These are phyloP conservation scores for Gulo gulo DNA, from an alignment of 2,113 vertebrate species.

Conservation along the genomic window DNA sequence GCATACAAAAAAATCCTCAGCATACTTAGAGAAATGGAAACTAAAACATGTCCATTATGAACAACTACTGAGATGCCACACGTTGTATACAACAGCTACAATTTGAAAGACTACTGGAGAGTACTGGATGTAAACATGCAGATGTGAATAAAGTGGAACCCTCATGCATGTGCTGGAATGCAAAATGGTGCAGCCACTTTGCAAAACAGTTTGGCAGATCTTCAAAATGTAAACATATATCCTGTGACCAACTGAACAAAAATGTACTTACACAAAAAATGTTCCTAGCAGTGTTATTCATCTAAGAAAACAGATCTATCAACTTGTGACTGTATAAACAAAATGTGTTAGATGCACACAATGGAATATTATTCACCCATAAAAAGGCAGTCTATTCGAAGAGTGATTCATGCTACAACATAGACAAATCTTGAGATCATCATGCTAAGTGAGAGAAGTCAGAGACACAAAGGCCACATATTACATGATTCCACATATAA, in stretches of 20 bases:
- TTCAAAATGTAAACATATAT: not conserved
- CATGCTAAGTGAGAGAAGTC: not conserved
- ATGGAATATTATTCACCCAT: conserved; percentile 9
- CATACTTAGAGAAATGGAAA: not conserved
- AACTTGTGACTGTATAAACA: not conserved
- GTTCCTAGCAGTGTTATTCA: not conserved
- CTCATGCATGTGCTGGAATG: not conserved
- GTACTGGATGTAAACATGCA: not conserved
- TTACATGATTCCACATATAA: not conserved
- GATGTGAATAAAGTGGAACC: not conserved
- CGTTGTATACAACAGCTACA: not conserved
- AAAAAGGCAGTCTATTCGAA: not conserved
- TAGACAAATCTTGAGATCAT: not conserved
- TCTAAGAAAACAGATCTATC: not conserved
- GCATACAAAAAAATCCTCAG: not conserved
- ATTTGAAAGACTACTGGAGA: not conserved
- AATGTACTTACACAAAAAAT: not conserved
- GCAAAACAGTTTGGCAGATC: not conserved
- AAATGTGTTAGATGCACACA: not conserved
- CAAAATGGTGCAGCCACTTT: not conserved
- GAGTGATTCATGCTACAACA: not conserved
- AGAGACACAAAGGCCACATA: not conserved
- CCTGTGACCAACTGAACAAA: not conserved
- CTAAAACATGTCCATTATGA: not conserved
- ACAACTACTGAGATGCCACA: not conserved